Evolutionary conservation across 2,888 invertebrate genomes (phyloP), one percentile per base, ranked within the genome.

Genomic region (Acronicta alni): DNA sequence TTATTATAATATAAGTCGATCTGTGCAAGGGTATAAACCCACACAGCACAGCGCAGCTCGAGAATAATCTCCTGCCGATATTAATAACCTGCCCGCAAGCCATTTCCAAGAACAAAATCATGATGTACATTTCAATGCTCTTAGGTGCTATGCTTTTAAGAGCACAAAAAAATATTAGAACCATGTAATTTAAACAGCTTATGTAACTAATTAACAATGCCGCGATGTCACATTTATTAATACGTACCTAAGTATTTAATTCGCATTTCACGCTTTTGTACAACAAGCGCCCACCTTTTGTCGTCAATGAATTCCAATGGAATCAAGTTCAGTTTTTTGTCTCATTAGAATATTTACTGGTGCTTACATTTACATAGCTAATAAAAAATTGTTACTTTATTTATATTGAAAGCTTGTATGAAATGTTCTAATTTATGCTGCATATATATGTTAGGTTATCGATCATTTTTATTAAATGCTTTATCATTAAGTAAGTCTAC

Each of bases 211-310:
- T 49, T 43, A 57, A 47, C 46, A 46, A 59, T 66, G 46, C 66
- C 45, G 55, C 49, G 49, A 62, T 66, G 44, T 69, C 39, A 54
- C 57, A 57, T 48, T 53, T 55, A 52, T 46, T 39, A 61, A 46
- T 16, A 52, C 26, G 30, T 61, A 37, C 3, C 0, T 17, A 35
- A 7, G 14, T 35, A 43, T 49, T 18, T 58, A 18, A 53, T 56
- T 66, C 61, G 17, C 65, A 64, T 64, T 68, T 74, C 57, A 67
- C 57, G 56, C 45, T 41, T 23, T 26, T 51, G 52, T 57, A 32
- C 64, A 67, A 60, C 79, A 67, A 67, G 67, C 79, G 73, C 80
- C 78, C 76, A 81, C 80, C 71, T 86, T 85, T 88, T 87, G 86
- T 26, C 26, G 77, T 70, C 56, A 63, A 69, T 65, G 59, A 79